Evolutionary conservation across 2,888 invertebrate species (phyloP), one percentile per base, ranked within the genome.

Genomic region (Heteropelma amictum): DNA sequence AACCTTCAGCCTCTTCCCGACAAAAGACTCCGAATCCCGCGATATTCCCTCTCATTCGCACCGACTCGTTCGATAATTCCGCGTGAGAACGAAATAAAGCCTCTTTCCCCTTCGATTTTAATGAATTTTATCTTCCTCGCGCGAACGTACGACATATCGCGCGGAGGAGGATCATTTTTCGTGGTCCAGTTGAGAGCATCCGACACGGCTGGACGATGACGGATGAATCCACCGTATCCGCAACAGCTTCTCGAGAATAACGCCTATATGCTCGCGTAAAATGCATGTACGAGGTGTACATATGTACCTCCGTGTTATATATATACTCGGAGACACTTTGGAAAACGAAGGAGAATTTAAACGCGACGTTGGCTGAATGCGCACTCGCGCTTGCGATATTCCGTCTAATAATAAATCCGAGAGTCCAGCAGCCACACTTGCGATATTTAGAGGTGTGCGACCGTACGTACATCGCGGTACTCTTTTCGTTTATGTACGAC

Each of bases 161-260:
- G 35, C 17, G 21, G 23, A 6, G 17, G 6, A 26, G 6, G 35
- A 61, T 10, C 10, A 35, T 35, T 63, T 63, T 63, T 17, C 6
- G 63, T 17, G 4, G 14, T 56, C 72, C n/a, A n/a, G 67, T 63
- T 30, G 63, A 72, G 73, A n/a, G n/a, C 65, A 49, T 73, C 73
- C 76, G 73, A 64, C 68, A 76, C 73, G 76, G 51, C 65, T 76
- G 61, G 64, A 76, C 61, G 73, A 71, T 78, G 78, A 78, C 61
- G 60, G 49, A 78, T 76, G 64, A 47, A 45, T 51, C 40, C 40
- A 56, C 33, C 47, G 54, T 35, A 38, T n/a, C 67, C n/a, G n/a
- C n/a, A n/a, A n/a, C n/a, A n/a, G n/a, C n/a, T n/a, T n/a, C n/a
- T n/a, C n/a, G n/a, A n/a, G 23, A 47, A 45, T 26, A 26, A 40